Conservation (phyloP, 1,140 invertebrate species). For the Dufourea novaeangliae region DNA sequence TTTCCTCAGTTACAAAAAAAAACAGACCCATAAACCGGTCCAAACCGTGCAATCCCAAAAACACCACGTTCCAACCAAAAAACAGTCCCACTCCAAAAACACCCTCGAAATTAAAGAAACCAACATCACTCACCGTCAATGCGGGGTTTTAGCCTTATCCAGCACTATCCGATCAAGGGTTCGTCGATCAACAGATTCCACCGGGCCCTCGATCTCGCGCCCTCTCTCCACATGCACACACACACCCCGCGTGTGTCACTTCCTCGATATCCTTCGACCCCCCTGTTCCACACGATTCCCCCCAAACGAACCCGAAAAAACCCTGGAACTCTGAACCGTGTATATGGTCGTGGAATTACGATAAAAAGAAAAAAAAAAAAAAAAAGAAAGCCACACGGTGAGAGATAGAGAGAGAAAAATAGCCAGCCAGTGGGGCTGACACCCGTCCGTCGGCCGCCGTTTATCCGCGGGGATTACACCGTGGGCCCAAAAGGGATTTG, state of each 20-base stretch:
- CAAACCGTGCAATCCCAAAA: too few relatives aligned
- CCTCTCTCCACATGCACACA: too few relatives aligned
- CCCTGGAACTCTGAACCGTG: too few relatives aligned
- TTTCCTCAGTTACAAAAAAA: too few relatives aligned
- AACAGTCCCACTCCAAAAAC: not conserved
- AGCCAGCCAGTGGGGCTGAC: not conserved
- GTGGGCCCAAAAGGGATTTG: conserved; percentile 56
- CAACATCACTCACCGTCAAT: conserved; percentile 66
- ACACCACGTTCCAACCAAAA: not conserved
- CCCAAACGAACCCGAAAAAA: not conserved
- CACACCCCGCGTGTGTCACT: not conserved
- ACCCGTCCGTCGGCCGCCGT: conserved; percentile 12
- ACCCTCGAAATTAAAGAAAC: not conserved
- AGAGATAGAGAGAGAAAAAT: not conserved
- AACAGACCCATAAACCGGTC: too few relatives aligned
- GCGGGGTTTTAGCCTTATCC: conserved; percentile 68
- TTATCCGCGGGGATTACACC: conserved; percentile 34
- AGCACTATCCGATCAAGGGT: conserved; percentile 64
- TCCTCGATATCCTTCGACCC: conserved; percentile 19
- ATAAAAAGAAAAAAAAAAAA: too few relatives aligned
- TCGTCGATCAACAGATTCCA: conserved; percentile 14
- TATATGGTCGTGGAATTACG: too few relatives aligned
- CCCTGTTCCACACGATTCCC: not conserved
- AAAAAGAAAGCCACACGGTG: too few relatives aligned
- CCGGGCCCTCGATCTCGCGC: not conserved